phyloP scores from a whole-genome alignment of 35 echinoderm and acorn worm genomes.

The Ophiothrix spiculata region DNA sequence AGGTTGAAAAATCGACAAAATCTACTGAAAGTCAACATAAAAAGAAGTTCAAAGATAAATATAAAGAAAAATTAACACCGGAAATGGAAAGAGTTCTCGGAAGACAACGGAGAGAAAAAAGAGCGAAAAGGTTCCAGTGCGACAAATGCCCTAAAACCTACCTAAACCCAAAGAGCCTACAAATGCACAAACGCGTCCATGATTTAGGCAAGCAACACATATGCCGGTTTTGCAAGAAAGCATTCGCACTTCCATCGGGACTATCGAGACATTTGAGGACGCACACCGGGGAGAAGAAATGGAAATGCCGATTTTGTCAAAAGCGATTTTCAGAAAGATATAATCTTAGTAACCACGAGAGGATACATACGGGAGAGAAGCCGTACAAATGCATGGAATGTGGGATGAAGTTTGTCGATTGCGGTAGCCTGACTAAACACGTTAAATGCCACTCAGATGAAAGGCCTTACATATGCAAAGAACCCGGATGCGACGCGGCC shows the following conservation, averaged over 20 bases:
- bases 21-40: neutral
- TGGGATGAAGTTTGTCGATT: neutral
- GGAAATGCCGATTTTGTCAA: neutral
- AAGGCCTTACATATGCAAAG: neutral
- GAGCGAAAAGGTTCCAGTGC: neutral
- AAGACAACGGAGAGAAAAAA: neutral
- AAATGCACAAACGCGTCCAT: neutral
- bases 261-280: neutral
- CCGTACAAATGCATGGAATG: neutral
- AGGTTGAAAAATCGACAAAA: neutral
- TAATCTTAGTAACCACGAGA: neutral
- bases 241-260: neutral
- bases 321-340: neutral
- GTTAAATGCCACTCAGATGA: neutral
- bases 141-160: neutral
- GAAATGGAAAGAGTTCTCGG: neutral
- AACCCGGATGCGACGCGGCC: neutral
- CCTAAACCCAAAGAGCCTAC: neutral
- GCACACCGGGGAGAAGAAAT: neutral
- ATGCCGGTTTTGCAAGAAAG: neutral
- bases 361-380: neutral
- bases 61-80: neutral
- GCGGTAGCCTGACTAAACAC: neutral
- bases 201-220: neutral
- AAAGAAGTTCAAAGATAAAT: neutral